phyloP scores from a whole-genome alignment of 1,140 invertebrate genomes.

The Heliconius hermathena region DNA sequence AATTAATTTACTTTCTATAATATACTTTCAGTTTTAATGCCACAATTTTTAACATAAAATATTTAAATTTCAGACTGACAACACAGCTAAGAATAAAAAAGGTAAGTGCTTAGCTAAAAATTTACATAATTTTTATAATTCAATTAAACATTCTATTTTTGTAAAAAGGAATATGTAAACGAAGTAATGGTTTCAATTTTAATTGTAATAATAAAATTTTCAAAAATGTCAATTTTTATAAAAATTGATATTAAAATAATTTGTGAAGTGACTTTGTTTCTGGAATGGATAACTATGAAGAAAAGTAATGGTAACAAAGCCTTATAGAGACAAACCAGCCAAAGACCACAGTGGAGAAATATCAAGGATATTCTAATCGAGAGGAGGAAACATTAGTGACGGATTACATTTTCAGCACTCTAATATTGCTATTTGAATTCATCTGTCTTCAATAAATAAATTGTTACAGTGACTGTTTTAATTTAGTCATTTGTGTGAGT shows the following conservation, averaged over 20 bases:
- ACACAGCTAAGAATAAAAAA: constrained; percentile 67
- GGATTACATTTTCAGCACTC: constrained; percentile 23
- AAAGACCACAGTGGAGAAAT: constrained; percentile 17
- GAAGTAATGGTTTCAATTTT: neutral
- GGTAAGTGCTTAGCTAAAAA: constrained; percentile 60
- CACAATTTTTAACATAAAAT: constrained; percentile 18
- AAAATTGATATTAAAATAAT: constrained; percentile 16
- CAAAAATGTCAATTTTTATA: neutral
- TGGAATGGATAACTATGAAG: constrained; percentile 36
- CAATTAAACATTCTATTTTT: neutral
- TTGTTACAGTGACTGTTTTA: constrained; percentile 43
- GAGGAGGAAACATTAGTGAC: constrained; percentile 38
- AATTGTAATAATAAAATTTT: neutral
- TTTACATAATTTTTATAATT: neutral
- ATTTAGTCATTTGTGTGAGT: constrained; percentile 40
- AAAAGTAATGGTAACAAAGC: constrained; percentile 23
- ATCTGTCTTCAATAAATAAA: constrained; percentile 37
- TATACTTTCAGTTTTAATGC: neutral
- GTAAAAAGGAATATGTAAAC: constrained; percentile 1
- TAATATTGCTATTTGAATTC: constrained; percentile 43
- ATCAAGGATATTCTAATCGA: constrained; percentile 27
- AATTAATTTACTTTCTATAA: neutral
- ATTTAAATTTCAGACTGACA: constrained; percentile 74
- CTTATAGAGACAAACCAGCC: constrained; percentile 15
- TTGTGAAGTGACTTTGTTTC: constrained; percentile 44